phyloP scores from a whole-genome alignment of 2,888 invertebrate species.

The Lacanobia oleracea region DNA sequence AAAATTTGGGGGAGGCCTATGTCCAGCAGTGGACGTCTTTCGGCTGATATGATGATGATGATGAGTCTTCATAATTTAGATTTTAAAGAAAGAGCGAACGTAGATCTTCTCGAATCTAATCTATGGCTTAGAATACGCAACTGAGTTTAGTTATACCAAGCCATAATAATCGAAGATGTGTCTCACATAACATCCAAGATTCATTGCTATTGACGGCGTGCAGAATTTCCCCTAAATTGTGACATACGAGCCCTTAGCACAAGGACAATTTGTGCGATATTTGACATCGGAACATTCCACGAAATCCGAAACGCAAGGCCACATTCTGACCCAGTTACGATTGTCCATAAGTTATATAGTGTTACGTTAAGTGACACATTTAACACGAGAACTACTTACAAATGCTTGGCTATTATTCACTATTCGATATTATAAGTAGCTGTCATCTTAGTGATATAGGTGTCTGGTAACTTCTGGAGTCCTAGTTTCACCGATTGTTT shows the following conservation, averaged over 20 bases:
- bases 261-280: slow-evolving; percentile 42
- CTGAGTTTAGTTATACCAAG: slow-evolving; percentile 30
- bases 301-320: slow-evolving; percentile 46
- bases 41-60: too few species aligned
- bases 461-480: slow-evolving; percentile 34
- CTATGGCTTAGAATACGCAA: slow-evolving; percentile 7
- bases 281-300: slow-evolving; percentile 48
- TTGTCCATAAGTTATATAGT: slow-evolving; percentile 33
- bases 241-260: slow-evolving; percentile 24
- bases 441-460: slow-evolving; percentile 26
- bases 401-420: slow-evolving; percentile 15
- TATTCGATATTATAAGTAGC: slow-evolving; percentile 4
- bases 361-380: slow-evolving; percentile 46
- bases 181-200: neutral
- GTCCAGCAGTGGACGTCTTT: too few species aligned
- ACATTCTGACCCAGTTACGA: slow-evolving; percentile 52
- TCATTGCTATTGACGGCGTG: slow-evolving; percentile 16
- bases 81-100: too few species aligned
- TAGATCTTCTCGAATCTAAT: too few species aligned
- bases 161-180: slow-evolving; percentile 22
- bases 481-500: slow-evolving; percentile 28
- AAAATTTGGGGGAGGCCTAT: too few species aligned
- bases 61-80: too few species aligned
- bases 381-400: slow-evolving; percentile 26
- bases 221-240: slow-evolving; percentile 31